Percentiles rank a stretch among this genome's conserved stretches.
Conservation (phyloP, 2,797 vertebrate species). For the Synaphobranchus kaupii region DNA sequence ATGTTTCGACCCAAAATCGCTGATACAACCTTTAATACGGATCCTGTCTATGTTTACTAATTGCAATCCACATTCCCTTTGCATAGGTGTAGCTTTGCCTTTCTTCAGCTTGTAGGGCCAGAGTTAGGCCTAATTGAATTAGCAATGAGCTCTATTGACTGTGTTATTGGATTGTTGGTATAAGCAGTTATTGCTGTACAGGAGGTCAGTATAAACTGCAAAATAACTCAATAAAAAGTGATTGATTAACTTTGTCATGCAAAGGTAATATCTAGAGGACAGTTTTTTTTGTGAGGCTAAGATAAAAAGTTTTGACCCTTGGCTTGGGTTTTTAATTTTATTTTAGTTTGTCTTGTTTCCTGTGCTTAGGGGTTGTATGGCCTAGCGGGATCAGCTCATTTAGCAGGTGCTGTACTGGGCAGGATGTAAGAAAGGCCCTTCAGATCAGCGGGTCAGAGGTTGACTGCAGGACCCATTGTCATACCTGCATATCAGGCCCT, state of each 20-base stretch:
- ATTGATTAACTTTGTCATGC: conserved; percentile 7
- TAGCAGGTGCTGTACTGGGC: conserved; percentile 55
- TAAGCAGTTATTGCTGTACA: conserved; percentile 20
- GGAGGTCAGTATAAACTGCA: conserved; percentile 20
- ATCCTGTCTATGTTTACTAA: background rate
- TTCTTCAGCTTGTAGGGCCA: background rate
- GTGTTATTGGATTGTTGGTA: conserved; percentile 7
- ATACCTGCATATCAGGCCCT: conserved; percentile 47
- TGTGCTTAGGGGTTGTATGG: background rate
- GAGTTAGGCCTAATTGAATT: conserved; percentile 25
- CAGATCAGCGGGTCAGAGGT: conserved; percentile 42
- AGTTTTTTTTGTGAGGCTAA: background rate
- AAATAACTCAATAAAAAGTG: conserved; percentile 21
- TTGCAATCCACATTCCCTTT: background rate
- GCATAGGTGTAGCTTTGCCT: background rate
- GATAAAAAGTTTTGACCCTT: conserved; percentile 14
- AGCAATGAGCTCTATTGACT: conserved; percentile 23
- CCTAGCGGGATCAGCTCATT: conserved; percentile 36
- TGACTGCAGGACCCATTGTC: conserved; percentile 53
- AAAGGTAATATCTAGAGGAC: background rate
- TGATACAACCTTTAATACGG: no score
- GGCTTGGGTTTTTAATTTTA: background rate
- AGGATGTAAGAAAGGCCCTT: conserved; percentile 64
- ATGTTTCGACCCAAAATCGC: no score
- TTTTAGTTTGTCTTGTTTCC: background rate